These are phyloP conservation scores for Clusia tigrina DNA, from an alignment of 2,888 invertebrate species.

Conservation along the genomic window DNA sequence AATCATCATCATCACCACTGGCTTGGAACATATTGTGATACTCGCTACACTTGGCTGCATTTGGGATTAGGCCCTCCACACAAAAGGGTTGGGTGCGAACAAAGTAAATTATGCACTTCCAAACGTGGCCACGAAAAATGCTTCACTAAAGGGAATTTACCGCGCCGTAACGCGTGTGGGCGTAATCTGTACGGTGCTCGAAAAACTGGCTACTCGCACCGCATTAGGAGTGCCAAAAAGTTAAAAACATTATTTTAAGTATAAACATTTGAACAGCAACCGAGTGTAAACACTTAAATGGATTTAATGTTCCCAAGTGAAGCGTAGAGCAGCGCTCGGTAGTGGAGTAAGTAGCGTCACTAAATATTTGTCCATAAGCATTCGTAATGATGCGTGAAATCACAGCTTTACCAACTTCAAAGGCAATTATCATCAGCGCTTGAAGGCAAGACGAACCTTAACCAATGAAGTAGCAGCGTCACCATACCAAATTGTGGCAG, in stretches of 20 bases:
- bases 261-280: too few species aligned
- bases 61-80: neutral
- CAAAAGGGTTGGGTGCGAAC: neutral
- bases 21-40: neutral
- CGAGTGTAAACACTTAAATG: too few species aligned
- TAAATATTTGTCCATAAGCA: neutral
- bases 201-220: too few species aligned
- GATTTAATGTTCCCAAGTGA: neutral
- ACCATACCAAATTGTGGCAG: too few species aligned
- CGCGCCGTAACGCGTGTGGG: neutral
- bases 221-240: neutral
- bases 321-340: neutral
- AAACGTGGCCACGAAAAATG: neutral
- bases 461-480: neutral
- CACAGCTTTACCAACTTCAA: neutral
- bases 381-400: neutral
- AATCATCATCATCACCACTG: neutral
- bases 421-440: constrained; percentile 2
- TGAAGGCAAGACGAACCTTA: too few species aligned
- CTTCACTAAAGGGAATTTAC: neutral
- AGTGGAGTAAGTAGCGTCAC: neutral
- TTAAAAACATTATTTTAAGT: neutral
- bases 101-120: neutral
- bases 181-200: neutral
- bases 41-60: constrained; percentile 1